Evolutionary conservation across 2,797 vertebrate species (phyloP), one percentile per base, ranked within the genome.

Genomic region (Heteromormyrus szaboi): DNA sequence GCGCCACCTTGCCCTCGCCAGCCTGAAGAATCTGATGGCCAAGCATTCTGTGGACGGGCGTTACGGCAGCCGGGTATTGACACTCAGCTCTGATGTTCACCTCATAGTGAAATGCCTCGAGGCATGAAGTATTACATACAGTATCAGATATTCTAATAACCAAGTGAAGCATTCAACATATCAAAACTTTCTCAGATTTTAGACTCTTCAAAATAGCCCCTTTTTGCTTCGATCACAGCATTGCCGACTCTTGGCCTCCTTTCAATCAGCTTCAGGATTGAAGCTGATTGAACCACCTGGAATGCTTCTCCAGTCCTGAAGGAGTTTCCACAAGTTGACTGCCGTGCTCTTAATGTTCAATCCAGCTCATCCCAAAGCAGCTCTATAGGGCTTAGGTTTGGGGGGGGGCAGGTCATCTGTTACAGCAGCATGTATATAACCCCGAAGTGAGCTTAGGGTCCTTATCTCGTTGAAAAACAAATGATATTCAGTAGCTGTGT

Each of bases 11-110:
- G 99, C 99, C 46, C 93, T 99, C 92, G 96, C 98, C 90, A 97
- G 97, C 62, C 96, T 99, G n/a, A 99, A 99, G 94, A 98, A 97
- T 83, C 93, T 99, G 19, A 99, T 99, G 98, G 97, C 98, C 91
- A 99, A 99, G 92, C 99, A 99, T 93, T 99, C 99, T 0, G 96
- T 99, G 91, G 99, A 99, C 91, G 95, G 97, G 90, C 97, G 99
- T 94, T 99, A 99, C 0, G 91, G 95, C 91, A 95, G 96, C 81
- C 97, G 97, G 95, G 99, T 99, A 95, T 92, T 89, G 17, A 2
- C 72, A 19, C 72, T 68, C 62, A 0, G 62, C 62, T 33, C 25
- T 33, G 25, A 4, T 33, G 9, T 1, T 5, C 62, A 14, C 11
- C 25, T 68, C 11, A 14, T 12, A 68, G 62, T 33, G 3, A 14